Percentiles rank a stretch among this genome's conserved stretches.
Conservation (phyloP, 2,113 vertebrate species). For the Rhynchopsitta pachyrhyncha region DNA sequence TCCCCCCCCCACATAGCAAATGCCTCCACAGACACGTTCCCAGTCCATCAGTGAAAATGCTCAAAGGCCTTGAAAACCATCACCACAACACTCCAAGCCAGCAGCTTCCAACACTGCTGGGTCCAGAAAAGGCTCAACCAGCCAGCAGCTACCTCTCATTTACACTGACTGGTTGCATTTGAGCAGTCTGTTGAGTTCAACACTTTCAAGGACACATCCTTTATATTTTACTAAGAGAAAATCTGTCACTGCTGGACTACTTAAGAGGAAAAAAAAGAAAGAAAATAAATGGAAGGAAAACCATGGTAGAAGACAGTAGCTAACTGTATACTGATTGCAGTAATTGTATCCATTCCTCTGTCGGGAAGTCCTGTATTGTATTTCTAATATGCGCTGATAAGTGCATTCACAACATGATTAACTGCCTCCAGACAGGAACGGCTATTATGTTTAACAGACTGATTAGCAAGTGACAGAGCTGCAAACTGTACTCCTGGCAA, state of each 20-base stretch:
- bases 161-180: background rate
- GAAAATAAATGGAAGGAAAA: background rate
- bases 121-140: background rate
- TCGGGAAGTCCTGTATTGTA: slow-evolving; percentile 60
- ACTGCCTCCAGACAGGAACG: slow-evolving; percentile 71
- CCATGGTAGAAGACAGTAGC: slow-evolving; percentile 25
- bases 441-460: slow-evolving; percentile 75
- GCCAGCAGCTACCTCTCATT: background rate
- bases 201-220: background rate
- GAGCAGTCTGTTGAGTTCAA: background rate
- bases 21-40: background rate
- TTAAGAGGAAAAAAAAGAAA: background rate
- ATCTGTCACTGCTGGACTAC: background rate
- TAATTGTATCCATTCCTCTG: slow-evolving; percentile 65
- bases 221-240: background rate
- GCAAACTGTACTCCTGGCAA: slow-evolving; percentile 38
- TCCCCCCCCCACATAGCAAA: background rate
- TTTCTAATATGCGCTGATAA: slow-evolving; percentile 72
- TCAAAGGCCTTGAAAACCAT: background rate
- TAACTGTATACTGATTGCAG: slow-evolving; percentile 72
- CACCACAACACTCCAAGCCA: background rate
- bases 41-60: background rate
- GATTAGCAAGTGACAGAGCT: slow-evolving; percentile 69
- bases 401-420: slow-evolving; percentile 76
- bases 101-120: background rate